Evolutionary conservation across 2,797 vertebrate species (phyloP).

Genomic region (Eurystomus glaucurus): DNA sequence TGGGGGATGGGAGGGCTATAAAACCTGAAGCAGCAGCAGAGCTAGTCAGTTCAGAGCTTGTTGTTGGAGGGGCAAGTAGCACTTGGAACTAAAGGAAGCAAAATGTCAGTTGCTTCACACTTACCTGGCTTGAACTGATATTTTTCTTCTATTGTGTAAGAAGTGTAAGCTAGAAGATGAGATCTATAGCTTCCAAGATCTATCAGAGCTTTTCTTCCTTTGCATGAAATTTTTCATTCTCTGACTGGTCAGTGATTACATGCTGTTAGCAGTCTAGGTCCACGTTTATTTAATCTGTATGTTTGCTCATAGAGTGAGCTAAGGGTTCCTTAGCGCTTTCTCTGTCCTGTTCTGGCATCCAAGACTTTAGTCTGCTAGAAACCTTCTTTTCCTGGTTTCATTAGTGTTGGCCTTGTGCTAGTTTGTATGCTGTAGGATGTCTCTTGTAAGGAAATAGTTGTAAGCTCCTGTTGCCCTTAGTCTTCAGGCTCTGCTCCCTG

Average conservation of each 20-base stretch:
- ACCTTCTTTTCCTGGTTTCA: not conserved
- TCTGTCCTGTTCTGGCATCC: not conserved
- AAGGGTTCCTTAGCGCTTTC: not conserved
- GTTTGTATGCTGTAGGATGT: not conserved
- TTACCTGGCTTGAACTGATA: not conserved
- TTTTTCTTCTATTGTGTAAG: not conserved
- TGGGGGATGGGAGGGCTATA: not conserved
- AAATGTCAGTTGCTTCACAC: accelerated
- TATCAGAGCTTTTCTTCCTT: not conserved
- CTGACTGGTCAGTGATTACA: accelerated
- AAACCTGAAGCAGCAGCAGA: not conserved
- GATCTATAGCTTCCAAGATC: not conserved
- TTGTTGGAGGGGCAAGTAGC: not conserved
- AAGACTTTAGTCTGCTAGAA: not conserved
- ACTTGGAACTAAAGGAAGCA: not conserved
- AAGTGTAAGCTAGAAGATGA: not conserved
- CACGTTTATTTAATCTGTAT: not conserved
- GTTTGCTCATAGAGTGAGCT: not conserved
- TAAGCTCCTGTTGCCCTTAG: not conserved
- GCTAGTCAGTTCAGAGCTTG: accelerated
- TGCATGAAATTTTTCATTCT: not conserved
- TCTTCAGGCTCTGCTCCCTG: not conserved
- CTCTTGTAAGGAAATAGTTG: not conserved
- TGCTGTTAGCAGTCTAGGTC: not conserved
- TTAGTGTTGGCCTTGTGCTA: not conserved